Evolutionary conservation across 2,888 invertebrate species (phyloP).

Genomic region (Scaptomyza polygonia): DNA sequence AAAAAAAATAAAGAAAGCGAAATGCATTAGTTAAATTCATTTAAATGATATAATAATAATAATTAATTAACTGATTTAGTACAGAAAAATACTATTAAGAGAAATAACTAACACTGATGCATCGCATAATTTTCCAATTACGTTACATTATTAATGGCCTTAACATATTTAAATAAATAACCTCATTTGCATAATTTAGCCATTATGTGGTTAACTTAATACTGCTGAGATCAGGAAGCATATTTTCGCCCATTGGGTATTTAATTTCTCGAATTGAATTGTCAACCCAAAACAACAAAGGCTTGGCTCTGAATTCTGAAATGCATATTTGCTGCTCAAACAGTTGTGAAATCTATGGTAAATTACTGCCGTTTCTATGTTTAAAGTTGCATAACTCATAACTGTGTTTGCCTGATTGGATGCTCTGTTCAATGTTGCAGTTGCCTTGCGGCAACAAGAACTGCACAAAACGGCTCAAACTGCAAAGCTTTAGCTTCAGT

Average conservation of each 20-base stretch:
- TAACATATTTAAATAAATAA: background rate
- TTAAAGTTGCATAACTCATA: conserved; percentile 26
- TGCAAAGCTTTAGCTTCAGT: conserved; percentile 40
- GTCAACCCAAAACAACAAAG: background rate
- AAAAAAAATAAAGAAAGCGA: background rate
- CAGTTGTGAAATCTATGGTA: conserved; percentile 1
- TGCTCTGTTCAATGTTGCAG: conserved; percentile 17
- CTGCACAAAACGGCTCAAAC: conserved; percentile 47
- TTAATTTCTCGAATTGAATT: background rate
- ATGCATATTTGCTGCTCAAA: conserved; percentile 16
- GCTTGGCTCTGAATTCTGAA: too few species aligned
- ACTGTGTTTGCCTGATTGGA: conserved; percentile 21
- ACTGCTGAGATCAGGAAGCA: background rate
- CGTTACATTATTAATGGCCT: background rate
- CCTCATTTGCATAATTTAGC: background rate
- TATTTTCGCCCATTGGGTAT: background rate
- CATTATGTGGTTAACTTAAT: background rate
- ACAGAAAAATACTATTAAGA: too few species aligned
- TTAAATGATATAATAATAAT: too few species aligned
- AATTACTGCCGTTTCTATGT: conserved; percentile 21
- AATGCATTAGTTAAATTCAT: too few species aligned
- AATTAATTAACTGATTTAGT: too few species aligned
- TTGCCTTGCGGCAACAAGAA: conserved; percentile 20
- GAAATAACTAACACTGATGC: too few species aligned
- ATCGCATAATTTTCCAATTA: too few species aligned